Evolutionary conservation across 2,797 vertebrate species (phyloP).

Genomic region (Labroides dimidiatus): DNA sequence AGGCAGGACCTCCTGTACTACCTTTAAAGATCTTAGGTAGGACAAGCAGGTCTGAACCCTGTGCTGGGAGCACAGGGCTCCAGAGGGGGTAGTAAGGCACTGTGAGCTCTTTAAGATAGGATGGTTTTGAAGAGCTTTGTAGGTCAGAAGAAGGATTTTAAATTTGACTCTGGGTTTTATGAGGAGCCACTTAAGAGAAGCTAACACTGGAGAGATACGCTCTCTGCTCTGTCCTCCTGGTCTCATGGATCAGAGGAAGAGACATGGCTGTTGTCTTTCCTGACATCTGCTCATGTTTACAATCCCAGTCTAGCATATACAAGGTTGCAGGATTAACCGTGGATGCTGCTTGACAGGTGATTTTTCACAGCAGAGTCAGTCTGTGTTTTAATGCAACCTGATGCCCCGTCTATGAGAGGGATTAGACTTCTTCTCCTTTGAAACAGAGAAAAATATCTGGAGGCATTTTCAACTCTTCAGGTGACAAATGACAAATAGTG

Average conservation of each 20-base stretch:
- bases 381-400: constrained; percentile 24
- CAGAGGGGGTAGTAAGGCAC: too few relatives aligned
- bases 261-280: constrained; percentile 8
- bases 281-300: constrained; percentile 37
- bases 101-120: too few relatives aligned
- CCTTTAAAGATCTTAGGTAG: too few relatives aligned
- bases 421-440: constrained; percentile 26
- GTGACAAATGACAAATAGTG: constrained; percentile 43
- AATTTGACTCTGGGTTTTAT: too few relatives aligned
- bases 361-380: constrained; percentile 19
- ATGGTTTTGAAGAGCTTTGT: too few relatives aligned
- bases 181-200: too few relatives aligned
- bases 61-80: too few relatives aligned
- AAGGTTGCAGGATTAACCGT: constrained; percentile 30
- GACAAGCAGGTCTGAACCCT: too few relatives aligned
- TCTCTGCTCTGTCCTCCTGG: too few relatives aligned
- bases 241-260: constrained; percentile 24
- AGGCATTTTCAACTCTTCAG: constrained; percentile 24
- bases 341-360: constrained; percentile 22
- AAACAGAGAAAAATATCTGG: constrained; percentile 24
- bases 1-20: too few relatives aligned
- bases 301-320: constrained; percentile 16
- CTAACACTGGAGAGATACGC: too few relatives aligned
- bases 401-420: constrained; percentile 15
- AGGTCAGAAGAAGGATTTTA: too few relatives aligned